Base-by-base conservation (phyloP, 2,888 invertebrate species). In the Apamea crenata region DNA sequence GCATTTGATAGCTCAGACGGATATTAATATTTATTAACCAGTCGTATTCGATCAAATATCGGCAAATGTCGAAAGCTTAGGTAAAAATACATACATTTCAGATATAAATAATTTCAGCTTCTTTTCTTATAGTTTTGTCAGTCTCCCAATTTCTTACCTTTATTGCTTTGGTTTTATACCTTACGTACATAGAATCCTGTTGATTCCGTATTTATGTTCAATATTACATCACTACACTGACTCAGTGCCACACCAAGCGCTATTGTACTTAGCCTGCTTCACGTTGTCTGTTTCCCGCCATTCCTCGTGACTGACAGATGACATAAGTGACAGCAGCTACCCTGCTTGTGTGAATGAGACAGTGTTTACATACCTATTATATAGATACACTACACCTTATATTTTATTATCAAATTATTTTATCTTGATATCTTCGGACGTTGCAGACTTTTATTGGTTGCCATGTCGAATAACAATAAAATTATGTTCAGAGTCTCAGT, bases 21-120 rank as follows among this genome's bases (percentile, higher is more conserved):
- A 71, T 85, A 80, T 81, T 77, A 65, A 66, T 74, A 66, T 69
- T 80, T 66, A 36, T 81, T 25, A 32, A 67, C 61, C 78, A 78
- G 29, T 40, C 44, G 74, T 79, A 66, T 70, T 71, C 56, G 36
- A 79, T 71, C 81, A 66, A 83, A 81, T 70, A 59, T 77, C 83
- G n/a, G 68, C 21, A n/a, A 53, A 29, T 77, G 29, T 53, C 61
- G 61, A 29, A 44, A 61, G 32, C 67, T 75, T 59, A 7, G 32
- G n/a, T 63, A 47, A 73, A 53, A 79, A 47, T 36, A 61, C 18
- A 44, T 44, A n/a, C 16, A 61, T 61, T 50, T 40, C 21, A 50
- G 10, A 78, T 40, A n/a, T 29, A 32, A 61, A 70, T 29, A 25
- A 50, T n/a, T 40, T 65, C 25, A 25, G 3, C 0, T 50, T 53